Percentiles rank a stretch among this genome's conserved stretches.
phyloP scores from a whole-genome alignment of 37 sponge, comb jelly and placozoan genomes.

The Hormiphora californensis region DNA sequence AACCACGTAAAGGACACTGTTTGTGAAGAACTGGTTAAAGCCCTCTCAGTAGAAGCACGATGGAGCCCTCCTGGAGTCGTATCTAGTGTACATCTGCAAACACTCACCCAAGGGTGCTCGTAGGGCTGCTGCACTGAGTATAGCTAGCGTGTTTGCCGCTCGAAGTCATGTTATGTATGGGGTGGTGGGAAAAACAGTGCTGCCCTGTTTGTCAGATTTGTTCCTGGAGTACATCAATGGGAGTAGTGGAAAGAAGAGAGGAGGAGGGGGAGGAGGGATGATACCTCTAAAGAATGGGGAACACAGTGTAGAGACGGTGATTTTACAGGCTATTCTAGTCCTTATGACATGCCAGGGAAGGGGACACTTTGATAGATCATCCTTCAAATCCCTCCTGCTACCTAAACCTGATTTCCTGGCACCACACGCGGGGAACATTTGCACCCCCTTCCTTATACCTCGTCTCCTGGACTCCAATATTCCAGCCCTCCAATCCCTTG shows the following conservation, averaged over 20 bases:
- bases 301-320: too few species aligned
- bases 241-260: too few species aligned
- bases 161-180: background rate
- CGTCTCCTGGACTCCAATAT: background rate
- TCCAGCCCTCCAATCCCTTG: background rate
- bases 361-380: too few species aligned
- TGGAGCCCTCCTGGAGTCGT: background rate
- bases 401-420: too few species aligned
- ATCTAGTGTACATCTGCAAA: constrained; percentile 9
- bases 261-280: too few species aligned
- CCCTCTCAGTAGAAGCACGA: constrained; percentile 17
- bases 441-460: constrained; percentile 19
- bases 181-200: background rate
- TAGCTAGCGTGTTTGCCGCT: background rate
- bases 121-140: background rate
- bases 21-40: constrained; percentile 1
- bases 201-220: too few species aligned
- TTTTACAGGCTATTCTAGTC: too few species aligned
- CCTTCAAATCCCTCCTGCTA: too few species aligned
- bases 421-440: too few species aligned
- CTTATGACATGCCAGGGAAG: too few species aligned
- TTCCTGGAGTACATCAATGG: too few species aligned
- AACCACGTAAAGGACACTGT: background rate
- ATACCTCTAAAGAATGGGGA: too few species aligned
- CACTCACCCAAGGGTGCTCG: background rate